Evolutionary conservation across 2,888 invertebrate genomes (phyloP), one percentile per base, ranked within the genome.

Genomic region (Caenorhabditis macrosperma): DNA sequence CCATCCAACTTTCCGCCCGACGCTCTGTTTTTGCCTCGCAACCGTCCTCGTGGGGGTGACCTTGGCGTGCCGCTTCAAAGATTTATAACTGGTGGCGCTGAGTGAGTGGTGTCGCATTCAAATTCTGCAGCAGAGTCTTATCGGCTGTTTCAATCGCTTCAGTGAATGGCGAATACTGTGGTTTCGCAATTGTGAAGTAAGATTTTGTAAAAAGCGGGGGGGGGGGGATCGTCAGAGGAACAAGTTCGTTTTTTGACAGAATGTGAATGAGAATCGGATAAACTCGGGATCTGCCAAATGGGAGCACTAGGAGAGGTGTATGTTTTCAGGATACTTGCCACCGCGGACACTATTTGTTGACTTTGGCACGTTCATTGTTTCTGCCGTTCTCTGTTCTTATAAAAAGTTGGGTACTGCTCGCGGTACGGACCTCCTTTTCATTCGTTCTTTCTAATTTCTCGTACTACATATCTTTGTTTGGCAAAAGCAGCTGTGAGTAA

Each of bases 401-500:
- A 50, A 24, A 50, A 24, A 17, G 38, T 26, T 57, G 55, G 57
- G 38, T 46, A 41, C 44, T n/a, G n/a, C 61, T 22, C 28, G 48
- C 61, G 57, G 46, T 63, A 22, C 55, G 63, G 57, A 38, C n/a
- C n/a, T 10, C 15, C 38, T 38, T 38, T 46, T 35, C 61, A 57
- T 61, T 61, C 61, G 33, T 44, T 67, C 50, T 6, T 59, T 50
- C 48, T 2, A 9, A 20, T 1, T 52, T 5, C 52, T 52, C 59
- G 60, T 48, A 26, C 41, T 12, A 54, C 35, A 20, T n/a, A 66
- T 20, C 60, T 35, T 61, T 72, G 50, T 72, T 72, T 72, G 72
- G 72, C 72, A 72, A 64, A 72, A 72, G 72, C 64, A 72, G 72
- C 64, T 72, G 72, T 64, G 46, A 72, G 72, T 63, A 69, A 61